Base-by-base conservation (phyloP, 2,797 vertebrate species). In the Rhabdophis nuchalis region DNA sequence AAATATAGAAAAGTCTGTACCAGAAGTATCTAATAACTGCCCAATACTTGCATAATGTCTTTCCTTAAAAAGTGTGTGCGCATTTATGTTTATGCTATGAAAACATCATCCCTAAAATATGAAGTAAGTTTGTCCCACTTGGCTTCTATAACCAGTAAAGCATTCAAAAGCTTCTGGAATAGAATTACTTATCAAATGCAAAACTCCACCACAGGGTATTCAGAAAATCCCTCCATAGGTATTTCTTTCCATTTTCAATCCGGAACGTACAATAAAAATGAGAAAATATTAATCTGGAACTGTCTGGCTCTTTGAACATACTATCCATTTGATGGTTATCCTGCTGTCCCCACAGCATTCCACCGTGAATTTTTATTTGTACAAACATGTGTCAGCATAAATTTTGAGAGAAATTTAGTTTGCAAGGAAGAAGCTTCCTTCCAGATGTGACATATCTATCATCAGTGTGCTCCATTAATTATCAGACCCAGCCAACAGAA, bases 71-170 rank as follows among this genome's bases (percentile, higher is more conserved):
- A 29, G 14, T 46, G 10, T 61, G 27, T 54, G 29, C 27, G 14
- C 52, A 88, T 85, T 85, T 64, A 32, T 91, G 95, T 96, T 96
- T 94, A 46, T 46, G 85, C 97, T 97, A 94, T 93, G 95, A 97
- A 96, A 91, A 96, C 96, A 97, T 97, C 97, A 97, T 95, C 94
- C 92, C 95, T 97, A 96, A 98, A 97, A 97, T 97, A 98, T 97
- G 96, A 96, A 97, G 95, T 95, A 91, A 95, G 95, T 89, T 96
- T 97, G 96, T 97, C 97, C 97, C 97, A 94, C 96, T 97, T 97
- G 97, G 96, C 95, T 97, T 96, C 96, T 95, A 94, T 96, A 96
- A 96, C 96, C 97, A 97, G 96, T 94, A 97, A 97, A 97, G 97
- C 95, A 97, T 96, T 96, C 94, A 89, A 95, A 96, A 96, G 93